Evolutionary conservation across 2,113 vertebrate genomes (phyloP), one percentile per base, ranked within the genome.

Genomic region (Gobio gobio): DNA sequence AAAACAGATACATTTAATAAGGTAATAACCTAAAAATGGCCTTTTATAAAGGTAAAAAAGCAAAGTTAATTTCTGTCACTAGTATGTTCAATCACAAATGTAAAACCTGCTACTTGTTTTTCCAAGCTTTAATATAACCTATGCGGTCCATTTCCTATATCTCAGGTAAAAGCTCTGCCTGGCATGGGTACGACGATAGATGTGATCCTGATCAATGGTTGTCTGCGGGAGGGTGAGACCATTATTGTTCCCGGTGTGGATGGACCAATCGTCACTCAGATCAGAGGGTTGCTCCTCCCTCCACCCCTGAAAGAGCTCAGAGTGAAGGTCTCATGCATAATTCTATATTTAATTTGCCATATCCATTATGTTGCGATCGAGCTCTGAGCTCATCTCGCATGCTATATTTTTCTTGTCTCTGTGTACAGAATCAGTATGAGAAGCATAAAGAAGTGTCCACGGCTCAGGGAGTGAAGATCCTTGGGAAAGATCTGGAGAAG

Each of bases 121-220:
- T 36, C 36, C 63, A 0, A 7, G 10, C 47, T 78, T 0, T 26
- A 66, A 66, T 66, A 43, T 58, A 43, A 24, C 22, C 56, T 33
- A 1, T 58, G 9, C 10, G 76, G 33, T 33, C 24, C 10, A n/a
- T 58, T 1, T 45, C 16, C 12, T 33, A 5, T n/a, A 8, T 13
- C 12, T 56, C 90, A 99, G 98, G 98, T 99, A 3, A 99, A 99
- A 92, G 98, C 98, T 16, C 94, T 99, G 58, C 97, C 98, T 2
- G 98, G 98, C 12, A 99, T 99, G 98, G 98, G 98, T 47, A 99
- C 98, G 1, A 99, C 98, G 2, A 98, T 99, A 90, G 98, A 99
- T 83, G 97, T 99, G 18, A 99, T 99, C 91, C 90, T 99, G 80
- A 99, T 99, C 68, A 99, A 99, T 9, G 98, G 98, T 0, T 40